Conservation (phyloP, 2,888 invertebrate genomes). For the Metellina segmentata region DNA sequence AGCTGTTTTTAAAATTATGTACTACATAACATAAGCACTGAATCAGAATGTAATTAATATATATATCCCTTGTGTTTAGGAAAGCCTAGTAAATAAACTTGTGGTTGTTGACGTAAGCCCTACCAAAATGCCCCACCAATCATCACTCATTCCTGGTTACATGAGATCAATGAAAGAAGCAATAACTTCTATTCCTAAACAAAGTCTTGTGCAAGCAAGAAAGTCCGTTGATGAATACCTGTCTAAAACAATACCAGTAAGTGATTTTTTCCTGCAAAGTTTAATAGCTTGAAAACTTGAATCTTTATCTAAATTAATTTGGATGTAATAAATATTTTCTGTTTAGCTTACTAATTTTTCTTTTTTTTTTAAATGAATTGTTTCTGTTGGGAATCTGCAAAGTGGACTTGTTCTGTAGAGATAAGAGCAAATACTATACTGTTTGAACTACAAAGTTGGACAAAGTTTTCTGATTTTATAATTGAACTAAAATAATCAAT, state of each 20-base stretch:
- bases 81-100: conserved; percentile 84
- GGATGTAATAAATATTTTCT: neutral
- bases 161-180: conserved; percentile 83
- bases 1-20: too few species aligned
- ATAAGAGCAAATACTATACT: neutral
- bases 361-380: neutral
- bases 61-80: conserved; percentile 63
- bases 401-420: neutral
- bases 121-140: conserved; percentile 78
- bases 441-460: too few species aligned
- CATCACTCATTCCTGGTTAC: conserved; percentile 85
- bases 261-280: neutral
- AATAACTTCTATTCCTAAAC: conserved; percentile 85
- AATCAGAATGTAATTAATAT: neutral
- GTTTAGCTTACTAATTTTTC: neutral
- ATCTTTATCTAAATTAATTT: neutral
- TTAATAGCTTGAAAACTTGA: neutral
- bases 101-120: conserved; percentile 89
- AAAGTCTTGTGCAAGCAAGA: conserved; percentile 87
- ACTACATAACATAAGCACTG: too few species aligned
- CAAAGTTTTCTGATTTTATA: too few species aligned
- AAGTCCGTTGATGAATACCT: conserved; percentile 86
- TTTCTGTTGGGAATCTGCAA: neutral
- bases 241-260: conserved; percentile 66
- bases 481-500: too few species aligned